Base-by-base conservation (phyloP, 1,140 invertebrate species). In the Macrobrachium nipponense region DNA sequence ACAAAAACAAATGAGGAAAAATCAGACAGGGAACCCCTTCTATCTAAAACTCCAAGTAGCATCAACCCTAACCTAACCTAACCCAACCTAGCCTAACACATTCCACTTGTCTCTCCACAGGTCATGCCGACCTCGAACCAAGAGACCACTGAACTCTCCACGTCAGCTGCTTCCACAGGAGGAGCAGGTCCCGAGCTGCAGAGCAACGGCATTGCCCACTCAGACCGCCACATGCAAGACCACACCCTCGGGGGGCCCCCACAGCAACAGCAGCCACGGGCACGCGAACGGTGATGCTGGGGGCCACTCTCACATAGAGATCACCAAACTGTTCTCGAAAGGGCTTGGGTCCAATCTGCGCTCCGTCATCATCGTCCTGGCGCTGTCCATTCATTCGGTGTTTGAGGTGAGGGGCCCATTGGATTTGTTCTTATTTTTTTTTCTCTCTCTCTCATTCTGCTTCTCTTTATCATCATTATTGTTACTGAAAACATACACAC, bases 381-480 rank as follows among this genome's bases (percentile, higher is more conserved):
- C 96, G 0, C 91, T 97, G 11, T 95, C 95, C 7, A 91, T 96
- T 62, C 96, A 96, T 89, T 94, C 95, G 18, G 90, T 96, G 5
- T 92, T 97, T 43, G 96, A 97, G 84, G 87, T 86, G 68, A 81
- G 83, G n/a, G 27, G 43, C 36, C 8, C 17, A 36, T 6, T 14
- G 20, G 7, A 12, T 14, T 36, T 43, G 0, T 61, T 73, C n/a
- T 20, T 77, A 36, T 76, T 43, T 17, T 36, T 81, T 18, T 58
- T 18, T 70, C 17, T 60, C 11, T 77, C 23, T 18, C 4, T 36
- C 27, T 36, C 4, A 36, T 1, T 36, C n/a, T n/a, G n/a, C n/a
- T n/a, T n/a, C n/a, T n/a, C n/a, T n/a, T 20, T 79, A 60, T 64
- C 14, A 61, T 61, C 61, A 18, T 64, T 14, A 23, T 77, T 77